Percentiles rank a stretch among this genome's conserved stretches.
Conservation (phyloP, 2,113 vertebrate species). For the Pithys albifrons region DNA sequence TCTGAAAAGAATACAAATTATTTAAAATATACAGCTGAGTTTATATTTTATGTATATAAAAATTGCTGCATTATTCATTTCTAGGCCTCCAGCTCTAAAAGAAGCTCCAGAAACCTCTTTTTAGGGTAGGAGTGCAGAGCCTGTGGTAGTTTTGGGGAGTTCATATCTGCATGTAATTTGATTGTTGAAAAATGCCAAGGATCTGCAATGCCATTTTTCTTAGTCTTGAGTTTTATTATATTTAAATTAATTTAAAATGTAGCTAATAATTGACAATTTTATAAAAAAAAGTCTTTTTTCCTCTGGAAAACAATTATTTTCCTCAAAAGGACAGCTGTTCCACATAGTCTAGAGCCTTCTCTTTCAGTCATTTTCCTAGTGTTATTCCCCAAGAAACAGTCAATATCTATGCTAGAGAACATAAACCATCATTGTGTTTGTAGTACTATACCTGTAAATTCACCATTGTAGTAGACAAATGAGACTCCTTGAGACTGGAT, state of each 20-base stretch:
- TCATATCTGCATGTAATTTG: not conserved
- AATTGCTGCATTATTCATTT: not conserved
- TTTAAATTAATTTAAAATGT: not conserved
- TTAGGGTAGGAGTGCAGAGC: not conserved
- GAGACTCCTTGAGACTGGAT: constrained; percentile 78
- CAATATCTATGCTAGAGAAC: not conserved
- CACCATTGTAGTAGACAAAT: constrained; percentile 85
- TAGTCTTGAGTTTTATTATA: not conserved
- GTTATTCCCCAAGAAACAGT: not conserved
- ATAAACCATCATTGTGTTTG: not conserved
- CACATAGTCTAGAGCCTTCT: not conserved
- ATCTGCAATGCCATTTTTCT: not conserved
- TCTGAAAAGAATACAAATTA: not conserved
- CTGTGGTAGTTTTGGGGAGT: not conserved
- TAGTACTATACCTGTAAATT: constrained; percentile 83
- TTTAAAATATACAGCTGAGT: constrained; percentile 17
- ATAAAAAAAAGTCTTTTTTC: not conserved
- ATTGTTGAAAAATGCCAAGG: not conserved
- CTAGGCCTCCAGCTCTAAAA: not conserved
- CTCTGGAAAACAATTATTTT: not conserved
- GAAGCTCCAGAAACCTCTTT: not conserved
- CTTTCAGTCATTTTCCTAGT: not conserved
- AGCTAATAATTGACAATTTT: not conserved
- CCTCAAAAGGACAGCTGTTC: not conserved
- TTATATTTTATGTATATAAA: constrained; percentile 27